A percentile compares a stretch with the other conserved stretches of the same genome.
Evolutionary conservation across 2,888 invertebrate genomes (phyloP).

Genomic region (Watsonalla cultraria): DNA sequence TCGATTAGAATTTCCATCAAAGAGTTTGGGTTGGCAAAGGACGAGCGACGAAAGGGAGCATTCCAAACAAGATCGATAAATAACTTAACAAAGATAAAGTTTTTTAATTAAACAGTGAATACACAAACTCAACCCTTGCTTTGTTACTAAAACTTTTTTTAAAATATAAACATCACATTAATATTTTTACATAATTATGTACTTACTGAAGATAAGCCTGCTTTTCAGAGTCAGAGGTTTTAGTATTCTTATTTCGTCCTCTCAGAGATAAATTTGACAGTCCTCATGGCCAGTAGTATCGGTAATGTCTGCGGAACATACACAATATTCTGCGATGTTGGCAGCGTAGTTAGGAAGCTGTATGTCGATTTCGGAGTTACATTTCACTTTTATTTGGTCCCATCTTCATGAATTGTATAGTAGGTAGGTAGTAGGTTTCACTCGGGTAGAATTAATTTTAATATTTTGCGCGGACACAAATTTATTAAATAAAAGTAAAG

Average conservation of each 20-base stretch:
- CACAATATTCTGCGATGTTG: neutral
- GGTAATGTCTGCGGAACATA: slow-evolving; percentile 3
- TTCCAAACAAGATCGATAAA: neutral
- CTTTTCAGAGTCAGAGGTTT: too few species aligned
- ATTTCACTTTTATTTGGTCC: neutral
- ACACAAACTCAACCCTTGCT: neutral
- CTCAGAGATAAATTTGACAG: slow-evolving; percentile 26
- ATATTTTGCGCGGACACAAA: too few species aligned
- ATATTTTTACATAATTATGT: too few species aligned
- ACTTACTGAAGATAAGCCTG: too few species aligned
- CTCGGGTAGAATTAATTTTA: too few species aligned
- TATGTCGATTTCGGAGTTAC: neutral
- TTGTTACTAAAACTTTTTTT: neutral
- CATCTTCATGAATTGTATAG: neutral
- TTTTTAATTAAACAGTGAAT: neutral
- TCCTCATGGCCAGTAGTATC: slow-evolving; percentile 22
- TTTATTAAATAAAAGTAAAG: too few species aligned
- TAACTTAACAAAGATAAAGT: neutral
- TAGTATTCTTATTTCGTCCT: slow-evolving; percentile 23
- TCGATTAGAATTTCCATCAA: neutral
- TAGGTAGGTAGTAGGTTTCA: too few species aligned
- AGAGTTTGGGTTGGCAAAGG: neutral
- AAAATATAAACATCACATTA: neutral
- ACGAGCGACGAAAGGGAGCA: neutral
- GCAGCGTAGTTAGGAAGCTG: neutral